Conservation (phyloP, 2,113 vertebrate genomes). For the Pampusana beccarii region DNA sequence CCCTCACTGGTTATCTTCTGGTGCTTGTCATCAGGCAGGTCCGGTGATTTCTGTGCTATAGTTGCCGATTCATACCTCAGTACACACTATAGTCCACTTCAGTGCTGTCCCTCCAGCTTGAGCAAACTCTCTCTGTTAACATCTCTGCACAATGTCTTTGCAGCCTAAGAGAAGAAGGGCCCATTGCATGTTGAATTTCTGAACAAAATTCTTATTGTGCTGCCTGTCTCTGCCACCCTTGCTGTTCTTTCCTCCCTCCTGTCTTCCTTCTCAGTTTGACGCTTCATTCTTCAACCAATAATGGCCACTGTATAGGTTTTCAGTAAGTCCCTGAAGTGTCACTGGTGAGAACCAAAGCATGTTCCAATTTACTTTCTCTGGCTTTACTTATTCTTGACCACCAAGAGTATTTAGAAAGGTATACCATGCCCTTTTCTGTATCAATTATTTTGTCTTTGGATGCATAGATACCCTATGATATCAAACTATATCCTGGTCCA, state of each 20-base stretch:
- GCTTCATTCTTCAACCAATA: neutral
- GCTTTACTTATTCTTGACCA: neutral
- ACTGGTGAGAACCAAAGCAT: neutral
- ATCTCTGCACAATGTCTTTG: neutral
- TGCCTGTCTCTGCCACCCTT: neutral
- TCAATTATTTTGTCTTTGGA: neutral
- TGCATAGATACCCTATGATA: neutral
- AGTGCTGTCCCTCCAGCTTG: neutral
- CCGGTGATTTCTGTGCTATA: neutral
- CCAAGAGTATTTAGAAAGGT: neutral
- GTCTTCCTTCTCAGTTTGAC: too few species aligned
- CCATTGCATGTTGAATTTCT: neutral
- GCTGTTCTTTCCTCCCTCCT: neutral
- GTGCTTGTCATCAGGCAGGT: neutral
- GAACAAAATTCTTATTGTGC: neutral
- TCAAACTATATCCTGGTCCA: neutral
- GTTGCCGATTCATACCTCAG: neutral
- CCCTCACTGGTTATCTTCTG: neutral
- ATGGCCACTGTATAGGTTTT: neutral
- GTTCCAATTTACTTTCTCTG: neutral
- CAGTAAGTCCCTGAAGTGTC: neutral
- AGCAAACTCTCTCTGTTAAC: neutral
- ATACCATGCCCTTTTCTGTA: neutral
- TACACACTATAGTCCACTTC: neutral
- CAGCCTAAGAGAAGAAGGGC: neutral